Conservation (phyloP, 2,113 vertebrate genomes). For the Kryptolebias marmoratus region DNA sequence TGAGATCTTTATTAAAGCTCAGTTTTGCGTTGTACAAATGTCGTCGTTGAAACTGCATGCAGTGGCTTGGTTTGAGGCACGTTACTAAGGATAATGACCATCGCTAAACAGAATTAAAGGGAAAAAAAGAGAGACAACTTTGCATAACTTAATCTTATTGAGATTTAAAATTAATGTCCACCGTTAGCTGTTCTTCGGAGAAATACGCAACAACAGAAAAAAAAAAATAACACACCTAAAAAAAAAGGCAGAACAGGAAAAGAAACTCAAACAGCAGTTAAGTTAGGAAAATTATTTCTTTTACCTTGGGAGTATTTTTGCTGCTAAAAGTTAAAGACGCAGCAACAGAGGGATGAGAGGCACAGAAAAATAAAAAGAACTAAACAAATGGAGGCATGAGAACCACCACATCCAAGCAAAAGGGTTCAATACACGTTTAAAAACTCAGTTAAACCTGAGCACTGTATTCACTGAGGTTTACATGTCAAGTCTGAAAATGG, state of each 20-base stretch:
- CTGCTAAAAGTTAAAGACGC: constrained; percentile 42
- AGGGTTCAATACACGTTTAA: constrained; percentile 33
- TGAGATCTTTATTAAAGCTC: constrained; percentile 88
- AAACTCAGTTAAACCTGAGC: constrained; percentile 73
- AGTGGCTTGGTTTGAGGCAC: constrained; percentile 85
- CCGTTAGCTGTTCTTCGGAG: constrained; percentile 63
- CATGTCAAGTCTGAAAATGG: constrained; percentile 22
- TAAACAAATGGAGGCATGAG: constrained; percentile 66
- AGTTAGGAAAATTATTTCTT: constrained; percentile 53
- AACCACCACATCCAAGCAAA: constrained; percentile 43
- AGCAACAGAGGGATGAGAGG: constrained; percentile 53
- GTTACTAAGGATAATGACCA: constrained; percentile 78
- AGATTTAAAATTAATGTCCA: constrained; percentile 76
- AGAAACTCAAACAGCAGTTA: constrained; percentile 63
- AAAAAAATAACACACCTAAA: constrained; percentile 57
- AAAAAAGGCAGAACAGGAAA: constrained; percentile 65
- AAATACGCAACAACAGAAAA: constrained; percentile 41
- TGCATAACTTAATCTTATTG: constrained; percentile 83
- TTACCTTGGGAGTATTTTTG: constrained; percentile 56
- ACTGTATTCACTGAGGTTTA: constrained; percentile 60
- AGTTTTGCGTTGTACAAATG: constrained; percentile 84
- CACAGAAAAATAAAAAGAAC: constrained; percentile 45
- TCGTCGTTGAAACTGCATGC: constrained; percentile 84
- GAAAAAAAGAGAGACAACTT: constrained; percentile 53
- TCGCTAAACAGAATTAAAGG: constrained; percentile 54